Percentiles rank a stretch among this genome's conserved stretches.
Evolutionary conservation across 2,113 vertebrate species (phyloP).

Genomic region (Siniperca chuatsi): DNA sequence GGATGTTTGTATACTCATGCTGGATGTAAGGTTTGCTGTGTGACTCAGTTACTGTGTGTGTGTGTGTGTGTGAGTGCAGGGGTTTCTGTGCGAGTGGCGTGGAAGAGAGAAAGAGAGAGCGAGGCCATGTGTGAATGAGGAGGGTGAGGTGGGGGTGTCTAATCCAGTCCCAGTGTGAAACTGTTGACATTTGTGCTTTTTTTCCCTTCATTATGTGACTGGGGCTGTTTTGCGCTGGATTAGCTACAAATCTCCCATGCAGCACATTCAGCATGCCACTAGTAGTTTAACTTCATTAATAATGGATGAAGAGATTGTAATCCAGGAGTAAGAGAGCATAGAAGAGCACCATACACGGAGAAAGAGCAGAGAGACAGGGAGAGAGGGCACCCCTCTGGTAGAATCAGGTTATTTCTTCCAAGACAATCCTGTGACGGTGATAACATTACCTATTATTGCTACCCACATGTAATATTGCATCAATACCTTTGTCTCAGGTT

Average conservation of each 20-base stretch:
- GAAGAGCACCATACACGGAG: conserved; percentile 60
- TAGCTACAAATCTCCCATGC: conserved; percentile 99
- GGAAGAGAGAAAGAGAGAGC: conserved; percentile 35
- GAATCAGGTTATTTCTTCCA: conserved; percentile 18
- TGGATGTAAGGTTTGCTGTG: conserved; percentile 42
- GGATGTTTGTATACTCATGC: conserved; percentile 43
- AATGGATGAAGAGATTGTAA: conserved; percentile 99
- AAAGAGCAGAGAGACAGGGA: conserved; percentile 20
- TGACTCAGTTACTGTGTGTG: background rate
- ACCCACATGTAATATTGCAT: conserved; percentile 56
- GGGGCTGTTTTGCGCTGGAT: conserved; percentile 99
- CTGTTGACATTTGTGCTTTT: conserved; percentile 99
- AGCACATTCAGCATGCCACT: conserved; percentile 99
- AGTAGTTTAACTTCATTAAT: conserved; percentile 99
- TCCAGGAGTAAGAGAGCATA: conserved; percentile 90
- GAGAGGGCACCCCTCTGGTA: conserved; percentile 49
- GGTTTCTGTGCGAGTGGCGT: conserved; percentile 28
- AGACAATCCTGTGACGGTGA: conserved; percentile 40
- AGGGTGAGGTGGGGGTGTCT: conserved; percentile 88
- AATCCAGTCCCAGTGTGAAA: conserved; percentile 99
- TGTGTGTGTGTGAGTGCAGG: conserved; percentile 6
- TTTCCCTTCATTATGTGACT: conserved; percentile 99
- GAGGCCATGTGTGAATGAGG: conserved; percentile 57
- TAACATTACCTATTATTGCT: conserved; percentile 47
- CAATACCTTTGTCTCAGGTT: conserved; percentile 57